A percentile compares a stretch with the other conserved stretches of the same genome.
Conservation (phyloP, 2,797 vertebrate genomes). For the Babyrousa celebensis region DNA sequence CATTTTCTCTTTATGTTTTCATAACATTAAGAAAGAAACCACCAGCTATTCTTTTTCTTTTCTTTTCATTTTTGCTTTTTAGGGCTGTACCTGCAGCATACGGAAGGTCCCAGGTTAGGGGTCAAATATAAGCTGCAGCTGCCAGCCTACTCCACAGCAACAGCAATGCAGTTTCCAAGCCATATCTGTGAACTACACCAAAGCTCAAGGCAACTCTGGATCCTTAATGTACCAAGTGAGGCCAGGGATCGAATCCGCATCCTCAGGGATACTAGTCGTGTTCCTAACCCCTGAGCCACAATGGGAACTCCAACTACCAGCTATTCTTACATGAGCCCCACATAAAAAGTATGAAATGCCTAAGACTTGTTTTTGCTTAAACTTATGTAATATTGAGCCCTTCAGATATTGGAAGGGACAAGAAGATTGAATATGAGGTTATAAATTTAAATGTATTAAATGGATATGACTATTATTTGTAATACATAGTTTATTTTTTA, state of each 20-base stretch:
- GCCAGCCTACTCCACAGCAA: no score
- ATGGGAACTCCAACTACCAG: neutral
- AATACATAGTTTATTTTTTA: neutral
- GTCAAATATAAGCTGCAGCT: no score
- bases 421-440: neutral
- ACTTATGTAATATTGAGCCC: neutral
- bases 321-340: neutral
- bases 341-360: neutral
- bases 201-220: no score
- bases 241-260: no score
- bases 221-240: no score
- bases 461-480: neutral
- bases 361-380: neutral
- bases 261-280: no score
- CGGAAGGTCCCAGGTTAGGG: no score
- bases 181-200: no score
- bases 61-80: no score
- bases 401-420: neutral
- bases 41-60: neutral
- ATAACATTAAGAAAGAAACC: neutral
- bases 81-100: no score
- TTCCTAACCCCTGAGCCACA: no score
- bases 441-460: constrained; percentile 10
- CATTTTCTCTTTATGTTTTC: neutral
- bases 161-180: no score